Base-by-base conservation (phyloP, 2,113 vertebrate species). In the Cheirogaleus medius region DNA sequence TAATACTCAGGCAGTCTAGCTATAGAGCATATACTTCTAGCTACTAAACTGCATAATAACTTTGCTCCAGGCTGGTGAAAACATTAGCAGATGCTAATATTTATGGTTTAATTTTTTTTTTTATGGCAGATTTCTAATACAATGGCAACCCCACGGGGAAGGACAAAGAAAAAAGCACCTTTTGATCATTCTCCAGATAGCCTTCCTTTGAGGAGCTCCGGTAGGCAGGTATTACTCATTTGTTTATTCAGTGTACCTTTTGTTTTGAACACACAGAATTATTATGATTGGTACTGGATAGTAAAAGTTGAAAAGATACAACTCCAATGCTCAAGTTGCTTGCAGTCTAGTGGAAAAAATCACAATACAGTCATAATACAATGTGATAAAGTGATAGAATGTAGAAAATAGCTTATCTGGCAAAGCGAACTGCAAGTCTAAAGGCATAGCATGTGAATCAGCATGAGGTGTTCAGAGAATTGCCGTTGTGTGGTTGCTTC, bases 161-260 rank as follows among this genome's bases (percentile, higher is more conserved):
- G 99, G 96, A 99, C 98, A 0, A 99, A 99, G 98, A 99, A 99
- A 98, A 99, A 99, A 98, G 96, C 98, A 56, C 97, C 98, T 81
- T 98, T 98, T 86, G 99, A 99, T 54, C 98, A 99, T 13, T 98
- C 98, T 89, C 84, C 98, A 23, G 99, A 99, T 87, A 99, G 90
- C 77, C 99, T 99, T 98, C 98, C 99, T 87, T 95, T 99, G 96
- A 99, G 99, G 92, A 99, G 99, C 95, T 99, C 99, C n/a, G 99
- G 99, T 29, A 99, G 99, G 98, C 99, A 99, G 99, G 99, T 98
- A 99, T 97, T 66, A 86, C 44, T 93, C 54, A 74, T 69, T 60
- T 76, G 32, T 93, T 96, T 64, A 44, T 71, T 85, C 42, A 10
- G 3, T 18, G 58, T 27, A 76, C 17, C 37, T 32, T 29, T 73